These are phyloP conservation scores for Plecotus auritus DNA, from an alignment of 2,113 vertebrate genomes.

Conservation along the genomic window DNA sequence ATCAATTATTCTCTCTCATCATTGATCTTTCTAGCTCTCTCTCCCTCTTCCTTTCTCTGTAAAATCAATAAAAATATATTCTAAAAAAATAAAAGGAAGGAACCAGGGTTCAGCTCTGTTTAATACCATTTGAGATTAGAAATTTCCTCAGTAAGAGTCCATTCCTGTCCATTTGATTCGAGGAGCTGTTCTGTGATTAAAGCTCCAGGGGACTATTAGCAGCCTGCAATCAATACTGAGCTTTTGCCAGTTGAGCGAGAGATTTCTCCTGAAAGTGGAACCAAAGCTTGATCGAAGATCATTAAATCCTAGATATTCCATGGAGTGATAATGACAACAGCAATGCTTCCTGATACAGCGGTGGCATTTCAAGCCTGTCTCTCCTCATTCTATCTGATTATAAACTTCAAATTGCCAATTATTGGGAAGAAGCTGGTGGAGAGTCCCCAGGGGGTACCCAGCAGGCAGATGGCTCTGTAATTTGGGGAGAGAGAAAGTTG, in stretches of 20 bases:
- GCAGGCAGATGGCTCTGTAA: background rate
- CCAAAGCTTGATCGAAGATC: background rate
- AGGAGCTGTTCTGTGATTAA: background rate
- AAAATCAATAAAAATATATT: too few species aligned
- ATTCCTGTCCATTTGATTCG: background rate
- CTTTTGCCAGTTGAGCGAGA: background rate
- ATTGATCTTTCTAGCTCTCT: too few species aligned
- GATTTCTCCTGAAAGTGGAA: background rate
- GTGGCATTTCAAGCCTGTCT: background rate
- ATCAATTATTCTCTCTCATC: too few species aligned
- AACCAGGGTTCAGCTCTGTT: background rate
- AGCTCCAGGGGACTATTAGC: background rate
- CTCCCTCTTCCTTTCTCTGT: too few species aligned
- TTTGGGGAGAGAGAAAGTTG: background rate
- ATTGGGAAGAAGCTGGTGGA: background rate
- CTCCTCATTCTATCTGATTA: background rate
- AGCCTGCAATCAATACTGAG: background rate
- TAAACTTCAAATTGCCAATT: background rate
- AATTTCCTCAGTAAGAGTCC: background rate
- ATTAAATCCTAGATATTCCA: background rate
- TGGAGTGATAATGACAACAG: background rate
- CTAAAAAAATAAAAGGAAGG: background rate
- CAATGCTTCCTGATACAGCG: background rate
- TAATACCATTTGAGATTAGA: background rate
- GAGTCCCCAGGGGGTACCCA: background rate